Conservation (phyloP, 2,797 vertebrate genomes). For the Galagoides demidoff region DNA sequence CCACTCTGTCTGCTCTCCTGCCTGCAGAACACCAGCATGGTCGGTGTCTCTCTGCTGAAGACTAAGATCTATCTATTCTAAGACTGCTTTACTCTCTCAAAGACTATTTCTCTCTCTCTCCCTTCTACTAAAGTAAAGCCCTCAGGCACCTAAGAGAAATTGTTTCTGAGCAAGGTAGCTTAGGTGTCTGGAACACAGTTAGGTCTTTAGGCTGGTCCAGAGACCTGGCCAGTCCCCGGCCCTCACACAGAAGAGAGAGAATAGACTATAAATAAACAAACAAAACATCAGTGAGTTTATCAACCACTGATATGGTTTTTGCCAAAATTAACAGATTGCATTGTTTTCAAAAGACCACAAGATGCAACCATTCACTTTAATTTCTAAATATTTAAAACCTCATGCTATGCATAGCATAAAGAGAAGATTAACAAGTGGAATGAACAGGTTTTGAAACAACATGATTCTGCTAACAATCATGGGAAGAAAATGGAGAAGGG, state of each 20-base stretch:
- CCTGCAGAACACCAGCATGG: too few relatives aligned
- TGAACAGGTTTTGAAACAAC: background rate
- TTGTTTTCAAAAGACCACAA: background rate
- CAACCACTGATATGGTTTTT: background rate
- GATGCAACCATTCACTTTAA: background rate
- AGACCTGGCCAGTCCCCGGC: too few relatives aligned
- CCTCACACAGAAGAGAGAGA: rapidly evolving
- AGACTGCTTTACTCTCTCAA: too few relatives aligned
- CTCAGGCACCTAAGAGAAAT: too few relatives aligned
- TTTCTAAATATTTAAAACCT: background rate
- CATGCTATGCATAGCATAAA: background rate
- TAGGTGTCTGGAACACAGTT: too few relatives aligned
- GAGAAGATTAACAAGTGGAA: background rate
- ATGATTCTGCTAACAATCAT: background rate
- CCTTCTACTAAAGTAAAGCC: too few relatives aligned
- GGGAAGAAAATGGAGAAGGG: background rate
- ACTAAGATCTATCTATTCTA: too few relatives aligned
- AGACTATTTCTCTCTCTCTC: too few relatives aligned
- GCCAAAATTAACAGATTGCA: background rate
- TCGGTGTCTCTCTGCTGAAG: too few relatives aligned
- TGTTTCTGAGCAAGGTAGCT: too few relatives aligned
- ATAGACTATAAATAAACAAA: background rate
- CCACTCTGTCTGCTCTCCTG: too few relatives aligned
- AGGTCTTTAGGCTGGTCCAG: too few relatives aligned
- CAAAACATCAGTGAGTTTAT: background rate